Evolutionary conservation across 2,888 invertebrate species (phyloP).

Genomic region (Bhutanitis thaidina): DNA sequence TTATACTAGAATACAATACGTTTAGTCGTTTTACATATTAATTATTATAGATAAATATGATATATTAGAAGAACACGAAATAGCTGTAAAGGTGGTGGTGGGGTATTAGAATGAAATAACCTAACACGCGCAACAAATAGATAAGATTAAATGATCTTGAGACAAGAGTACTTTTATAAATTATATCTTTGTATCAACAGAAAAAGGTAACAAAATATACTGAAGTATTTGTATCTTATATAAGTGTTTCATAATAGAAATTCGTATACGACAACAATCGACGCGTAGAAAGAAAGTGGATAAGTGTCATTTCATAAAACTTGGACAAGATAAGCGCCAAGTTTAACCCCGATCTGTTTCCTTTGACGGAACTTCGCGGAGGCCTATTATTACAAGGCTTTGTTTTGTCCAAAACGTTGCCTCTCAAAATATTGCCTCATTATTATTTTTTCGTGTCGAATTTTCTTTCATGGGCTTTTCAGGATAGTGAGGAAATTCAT

Average conservation of each 20-base stretch:
- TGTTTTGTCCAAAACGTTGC: slow-evolving; percentile 55
- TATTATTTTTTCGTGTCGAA: slow-evolving; percentile 48
- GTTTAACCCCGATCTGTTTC: slow-evolving; percentile 42
- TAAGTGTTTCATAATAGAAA: slow-evolving; percentile 15
- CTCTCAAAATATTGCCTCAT: slow-evolving; percentile 56
- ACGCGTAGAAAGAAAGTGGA: slow-evolving; percentile 48
- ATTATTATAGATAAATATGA: no score
- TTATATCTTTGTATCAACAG: no score
- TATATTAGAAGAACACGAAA: no score
- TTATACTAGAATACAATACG: no score
- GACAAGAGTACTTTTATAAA: no score
- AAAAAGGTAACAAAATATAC: no score
- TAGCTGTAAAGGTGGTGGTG: no score
- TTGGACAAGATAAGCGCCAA: slow-evolving; percentile 51
- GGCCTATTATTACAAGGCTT: slow-evolving; percentile 55
- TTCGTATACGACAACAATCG: slow-evolving; percentile 42
- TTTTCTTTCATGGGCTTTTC: slow-evolving; percentile 34
- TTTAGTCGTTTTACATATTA: no score
- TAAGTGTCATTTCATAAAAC: slow-evolving; percentile 59
- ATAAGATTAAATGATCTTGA: no score
- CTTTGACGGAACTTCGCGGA: slow-evolving; percentile 45
- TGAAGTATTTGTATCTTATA: background rate
- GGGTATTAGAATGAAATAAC: no score
- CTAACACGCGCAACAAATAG: no score
- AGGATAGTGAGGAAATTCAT: slow-evolving; percentile 45